A percentile compares a stretch with the other conserved stretches of the same genome.
These are phyloP conservation scores for Cataglyphis albicans DNA, from an alignment of 2,888 invertebrate genomes.

Conservation along the genomic window DNA sequence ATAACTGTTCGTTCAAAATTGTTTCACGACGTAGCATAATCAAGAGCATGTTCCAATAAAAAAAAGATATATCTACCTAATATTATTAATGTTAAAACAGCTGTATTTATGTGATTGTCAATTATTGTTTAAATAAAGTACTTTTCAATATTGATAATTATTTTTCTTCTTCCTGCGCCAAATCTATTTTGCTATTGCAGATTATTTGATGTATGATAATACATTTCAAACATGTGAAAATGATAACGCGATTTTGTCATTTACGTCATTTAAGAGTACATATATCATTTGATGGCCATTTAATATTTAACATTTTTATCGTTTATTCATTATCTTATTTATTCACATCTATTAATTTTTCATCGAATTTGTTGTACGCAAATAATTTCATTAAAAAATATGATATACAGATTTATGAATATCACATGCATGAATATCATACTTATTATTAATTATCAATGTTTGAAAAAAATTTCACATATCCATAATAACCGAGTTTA, in stretches of 20 bases:
- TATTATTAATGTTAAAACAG: background rate
- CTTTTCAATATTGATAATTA: background rate
- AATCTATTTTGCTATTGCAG: constrained; percentile 1
- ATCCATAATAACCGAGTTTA: constrained; percentile 11
- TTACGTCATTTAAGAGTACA: constrained; percentile 14
- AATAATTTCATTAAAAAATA: background rate
- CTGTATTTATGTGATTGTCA: background rate
- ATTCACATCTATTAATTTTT: background rate
- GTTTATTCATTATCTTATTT: background rate
- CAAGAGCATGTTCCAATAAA: background rate
- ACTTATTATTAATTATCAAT: background rate
- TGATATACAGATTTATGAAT: background rate
- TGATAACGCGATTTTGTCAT: background rate
- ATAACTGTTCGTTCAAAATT: background rate
- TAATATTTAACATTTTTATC: background rate
- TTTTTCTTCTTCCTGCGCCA: background rate
- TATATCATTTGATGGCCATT: background rate
- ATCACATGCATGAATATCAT: background rate
- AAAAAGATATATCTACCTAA: background rate
- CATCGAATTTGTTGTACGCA: background rate
- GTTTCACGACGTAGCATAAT: background rate
- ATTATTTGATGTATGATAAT: constrained; percentile 37
- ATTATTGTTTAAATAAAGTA: background rate
- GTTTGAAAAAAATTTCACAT: background rate
- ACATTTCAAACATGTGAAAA: background rate